Evolutionary conservation across 2,797 vertebrate species (phyloP).

Genomic region (Tokudaia tokunoshimensis): DNA sequence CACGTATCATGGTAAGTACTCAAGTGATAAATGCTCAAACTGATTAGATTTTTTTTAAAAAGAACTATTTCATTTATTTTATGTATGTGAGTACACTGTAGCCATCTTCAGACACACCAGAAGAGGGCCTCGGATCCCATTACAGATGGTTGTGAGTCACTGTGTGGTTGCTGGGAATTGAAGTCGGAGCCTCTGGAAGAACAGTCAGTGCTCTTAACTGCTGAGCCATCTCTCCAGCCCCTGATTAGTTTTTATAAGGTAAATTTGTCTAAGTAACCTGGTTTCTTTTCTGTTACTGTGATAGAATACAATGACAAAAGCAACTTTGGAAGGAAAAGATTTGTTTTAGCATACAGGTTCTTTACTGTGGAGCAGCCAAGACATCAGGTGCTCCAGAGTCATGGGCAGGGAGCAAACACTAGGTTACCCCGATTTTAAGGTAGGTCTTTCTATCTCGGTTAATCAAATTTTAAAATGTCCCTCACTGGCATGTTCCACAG

Average conservation of each 20-base stretch:
- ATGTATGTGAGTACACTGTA: too few relatives aligned
- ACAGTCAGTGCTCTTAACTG: too few relatives aligned
- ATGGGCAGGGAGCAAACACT: neutral
- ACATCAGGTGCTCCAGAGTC: neutral
- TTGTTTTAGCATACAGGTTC: neutral
- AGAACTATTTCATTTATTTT: too few relatives aligned
- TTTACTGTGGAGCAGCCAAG: neutral
- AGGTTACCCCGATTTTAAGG: neutral
- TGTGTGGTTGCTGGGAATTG: too few relatives aligned
- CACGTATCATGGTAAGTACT: neutral
- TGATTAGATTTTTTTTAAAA: constrained; percentile 14
- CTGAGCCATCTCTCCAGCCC: too few relatives aligned
- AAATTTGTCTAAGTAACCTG: neutral
- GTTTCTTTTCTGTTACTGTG: neutral
- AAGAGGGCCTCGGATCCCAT: too few relatives aligned
- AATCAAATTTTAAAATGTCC: neutral
- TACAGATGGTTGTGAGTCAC: too few relatives aligned
- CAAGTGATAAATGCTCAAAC: neutral
- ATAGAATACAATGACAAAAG: neutral
- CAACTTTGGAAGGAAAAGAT: neutral
- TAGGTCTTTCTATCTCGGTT: neutral
- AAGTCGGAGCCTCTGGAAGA: too few relatives aligned
- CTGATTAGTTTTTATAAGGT: constrained; percentile 32
- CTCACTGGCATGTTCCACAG: neutral
- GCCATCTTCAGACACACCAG: too few relatives aligned